A percentile compares a stretch with the other conserved stretches of the same genome.
Conservation (phyloP, 2,888 invertebrate genomes). For the Pasiphila rectangulata region DNA sequence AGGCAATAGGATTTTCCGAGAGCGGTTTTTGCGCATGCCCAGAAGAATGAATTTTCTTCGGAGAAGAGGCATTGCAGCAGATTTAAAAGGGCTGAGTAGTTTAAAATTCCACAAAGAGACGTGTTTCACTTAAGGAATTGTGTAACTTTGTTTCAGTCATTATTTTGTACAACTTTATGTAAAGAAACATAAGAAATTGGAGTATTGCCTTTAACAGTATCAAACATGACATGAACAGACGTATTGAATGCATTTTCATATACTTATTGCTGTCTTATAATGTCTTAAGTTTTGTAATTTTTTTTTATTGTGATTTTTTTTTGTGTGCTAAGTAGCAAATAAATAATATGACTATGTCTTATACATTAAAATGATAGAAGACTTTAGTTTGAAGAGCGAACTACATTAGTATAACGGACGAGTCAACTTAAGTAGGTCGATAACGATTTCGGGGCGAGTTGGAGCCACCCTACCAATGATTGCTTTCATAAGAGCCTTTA, state of each 20-base stretch:
- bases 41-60: conserved; percentile 44
- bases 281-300: no score
- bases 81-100: conserved; percentile 41
- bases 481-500: conserved; percentile 22
- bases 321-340: no score
- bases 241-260: no score
- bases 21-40: conserved; percentile 37
- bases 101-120: conserved; percentile 28
- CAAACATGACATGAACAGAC: no score
- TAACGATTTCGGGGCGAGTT: conserved; percentile 25
- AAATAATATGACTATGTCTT: no score
- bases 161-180: not conserved
- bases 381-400: conserved; percentile 11
- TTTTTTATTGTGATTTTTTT: no score
- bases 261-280: no score
- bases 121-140: conserved; percentile 27
- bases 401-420: conserved; percentile 23
- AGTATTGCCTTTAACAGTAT: no score
- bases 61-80: conserved; percentile 35
- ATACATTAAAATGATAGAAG: conserved; percentile 1
- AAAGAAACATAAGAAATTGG: no score
- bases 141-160: not conserved
- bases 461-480: conserved; percentile 18
- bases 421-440: conserved; percentile 17
- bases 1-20: conserved; percentile 46